These are phyloP conservation scores for Halichoerus grypus DNA, from an alignment of 2,113 vertebrate genomes.

Conservation along the genomic window DNA sequence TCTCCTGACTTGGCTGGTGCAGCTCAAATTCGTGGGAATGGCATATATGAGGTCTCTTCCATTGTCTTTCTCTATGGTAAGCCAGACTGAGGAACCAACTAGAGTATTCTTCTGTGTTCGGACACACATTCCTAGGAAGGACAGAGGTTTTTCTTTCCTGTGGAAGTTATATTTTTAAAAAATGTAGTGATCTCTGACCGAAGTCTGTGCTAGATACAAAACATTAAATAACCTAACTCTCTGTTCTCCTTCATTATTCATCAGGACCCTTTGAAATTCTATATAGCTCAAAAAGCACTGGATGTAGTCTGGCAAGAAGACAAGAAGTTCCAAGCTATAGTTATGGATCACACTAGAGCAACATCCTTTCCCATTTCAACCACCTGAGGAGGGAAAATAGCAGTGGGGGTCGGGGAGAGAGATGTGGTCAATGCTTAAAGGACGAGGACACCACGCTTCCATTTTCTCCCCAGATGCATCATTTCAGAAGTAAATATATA, in stretches of 20 bases:
- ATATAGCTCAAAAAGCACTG: neutral
- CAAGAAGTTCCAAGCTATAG: neutral
- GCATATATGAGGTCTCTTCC: neutral
- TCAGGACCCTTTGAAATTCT: constrained; percentile 34
- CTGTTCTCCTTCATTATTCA: constrained; percentile 37
- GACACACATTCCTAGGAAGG: constrained; percentile 9
- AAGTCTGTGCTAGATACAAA: neutral
- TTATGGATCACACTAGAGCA: neutral
- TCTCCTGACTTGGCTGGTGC: neutral
- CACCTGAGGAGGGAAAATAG: neutral
- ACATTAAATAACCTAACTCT: neutral
- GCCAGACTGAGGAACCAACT: neutral
- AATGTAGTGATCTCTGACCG: neutral
- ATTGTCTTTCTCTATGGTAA: neutral
- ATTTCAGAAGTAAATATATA: neutral
- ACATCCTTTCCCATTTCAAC: neutral
- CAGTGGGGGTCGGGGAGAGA: rapidly evolving
- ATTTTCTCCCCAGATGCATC: neutral
- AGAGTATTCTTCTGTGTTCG: constrained; percentile 11
- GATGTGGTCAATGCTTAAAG: rapidly evolving
- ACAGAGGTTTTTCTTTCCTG: neutral
- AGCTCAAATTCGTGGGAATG: neutral
- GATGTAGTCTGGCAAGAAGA: neutral
- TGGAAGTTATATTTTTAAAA: constrained; percentile 26
- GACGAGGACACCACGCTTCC: neutral